Conservation (phyloP, 2,113 vertebrate species). For the Vidua macroura region DNA sequence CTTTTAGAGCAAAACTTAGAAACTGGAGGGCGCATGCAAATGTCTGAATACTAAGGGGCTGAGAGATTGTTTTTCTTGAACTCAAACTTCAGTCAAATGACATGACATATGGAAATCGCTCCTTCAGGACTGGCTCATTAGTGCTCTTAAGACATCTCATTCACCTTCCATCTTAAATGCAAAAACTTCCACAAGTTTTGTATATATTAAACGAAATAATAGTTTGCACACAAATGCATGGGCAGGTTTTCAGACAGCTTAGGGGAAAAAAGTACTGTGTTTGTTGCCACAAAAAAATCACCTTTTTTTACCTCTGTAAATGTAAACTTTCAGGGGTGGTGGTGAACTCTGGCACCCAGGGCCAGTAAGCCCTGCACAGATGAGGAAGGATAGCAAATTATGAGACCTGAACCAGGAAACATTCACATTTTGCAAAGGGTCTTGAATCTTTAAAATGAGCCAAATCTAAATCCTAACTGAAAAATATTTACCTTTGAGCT, state of each 20-base stretch:
- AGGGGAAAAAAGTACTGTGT: neutral
- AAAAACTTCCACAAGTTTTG: neutral
- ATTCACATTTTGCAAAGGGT: neutral
- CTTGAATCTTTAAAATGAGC: neutral
- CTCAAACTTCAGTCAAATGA: neutral
- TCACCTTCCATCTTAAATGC: neutral
- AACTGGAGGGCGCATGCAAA: neutral
- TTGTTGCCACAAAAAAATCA: neutral
- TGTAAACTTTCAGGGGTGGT: neutral
- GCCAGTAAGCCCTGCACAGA: neutral
- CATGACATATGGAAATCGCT: neutral
- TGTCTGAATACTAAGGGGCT: neutral
- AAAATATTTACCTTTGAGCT: neutral
- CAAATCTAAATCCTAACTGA: neutral
- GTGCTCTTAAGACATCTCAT: neutral
- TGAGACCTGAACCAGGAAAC: neutral
- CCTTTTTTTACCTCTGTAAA: neutral
- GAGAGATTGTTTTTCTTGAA: constrained; percentile 10
- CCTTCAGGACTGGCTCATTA: neutral
- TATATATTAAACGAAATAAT: neutral
- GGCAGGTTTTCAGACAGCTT: neutral
- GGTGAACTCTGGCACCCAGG: neutral
- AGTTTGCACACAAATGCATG: neutral
- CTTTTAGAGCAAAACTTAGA: neutral
- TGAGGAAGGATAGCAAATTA: neutral